phyloP scores from a whole-genome alignment of 1,140 invertebrate genomes.

The Cherax quadricarinatus region DNA sequence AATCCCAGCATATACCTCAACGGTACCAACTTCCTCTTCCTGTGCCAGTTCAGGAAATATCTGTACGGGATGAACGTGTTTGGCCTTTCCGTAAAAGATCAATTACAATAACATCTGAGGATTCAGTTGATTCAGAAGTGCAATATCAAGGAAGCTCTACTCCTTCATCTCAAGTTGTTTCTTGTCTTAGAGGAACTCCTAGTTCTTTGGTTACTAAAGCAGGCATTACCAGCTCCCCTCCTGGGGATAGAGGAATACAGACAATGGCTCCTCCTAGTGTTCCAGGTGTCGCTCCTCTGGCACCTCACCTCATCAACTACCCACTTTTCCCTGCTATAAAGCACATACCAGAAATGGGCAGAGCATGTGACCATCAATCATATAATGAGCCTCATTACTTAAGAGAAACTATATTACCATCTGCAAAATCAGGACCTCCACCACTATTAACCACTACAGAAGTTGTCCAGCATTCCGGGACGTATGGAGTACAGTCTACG shows the following conservation, averaged over 20 bases:
- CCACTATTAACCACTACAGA: constrained; percentile 13
- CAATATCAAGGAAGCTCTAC: constrained; percentile 34
- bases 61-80: constrained; percentile 39
- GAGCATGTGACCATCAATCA: constrained; percentile 16
- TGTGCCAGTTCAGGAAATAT: constrained; percentile 22
- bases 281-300: constrained; percentile 18
- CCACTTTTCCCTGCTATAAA: constrained; percentile 6
- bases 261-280: constrained; percentile 32
- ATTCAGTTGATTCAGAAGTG: constrained; percentile 17
- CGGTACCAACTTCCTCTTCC: neutral
- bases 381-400: constrained; percentile 38
- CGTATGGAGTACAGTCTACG: constrained; percentile 10
- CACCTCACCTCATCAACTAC: constrained; percentile 21
- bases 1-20: neutral
- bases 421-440: constrained; percentile 39
- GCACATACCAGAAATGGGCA: constrained; percentile 18
- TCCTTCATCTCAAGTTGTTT: neutral
- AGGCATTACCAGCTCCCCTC: neutral
- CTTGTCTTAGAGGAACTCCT: constrained; percentile 29
- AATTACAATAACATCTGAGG: constrained; percentile 35
- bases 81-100: constrained; percentile 46
- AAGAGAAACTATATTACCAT: constrained; percentile 19
- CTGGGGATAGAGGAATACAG: constrained; percentile 9
- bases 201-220: constrained; percentile 25
- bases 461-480: neutral